Conservation (phyloP, 2,888 invertebrate species). For the Dasypolia templi region DNA sequence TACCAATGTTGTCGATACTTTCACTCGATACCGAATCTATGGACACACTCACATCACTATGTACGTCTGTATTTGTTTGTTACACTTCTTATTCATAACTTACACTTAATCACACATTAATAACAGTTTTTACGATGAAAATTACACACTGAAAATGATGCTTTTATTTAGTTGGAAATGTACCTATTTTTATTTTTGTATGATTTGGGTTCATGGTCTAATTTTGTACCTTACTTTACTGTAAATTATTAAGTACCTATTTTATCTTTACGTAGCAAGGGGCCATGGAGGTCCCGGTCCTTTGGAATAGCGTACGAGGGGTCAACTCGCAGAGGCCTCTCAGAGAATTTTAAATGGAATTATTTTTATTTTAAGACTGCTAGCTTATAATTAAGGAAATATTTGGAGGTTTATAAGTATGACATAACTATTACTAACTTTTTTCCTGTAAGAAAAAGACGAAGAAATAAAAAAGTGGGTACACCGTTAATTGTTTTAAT, state of each 20-base stretch:
- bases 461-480: no score
- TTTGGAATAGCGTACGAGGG: no score
- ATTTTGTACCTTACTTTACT: background rate
- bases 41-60: constrained; percentile 64
- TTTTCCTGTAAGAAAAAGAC: no score
- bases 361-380: no score
- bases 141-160: constrained; percentile 53
- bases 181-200: constrained; percentile 31
- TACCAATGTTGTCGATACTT: constrained; percentile 64
- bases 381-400: no score
- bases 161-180: constrained; percentile 10
- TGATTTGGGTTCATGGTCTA: constrained; percentile 31
- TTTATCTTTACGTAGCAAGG: no score
- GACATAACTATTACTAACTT: background rate
- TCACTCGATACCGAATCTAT: constrained; percentile 51
- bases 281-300: no score
- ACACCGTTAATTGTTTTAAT: no score
- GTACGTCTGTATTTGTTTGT: constrained; percentile 26
- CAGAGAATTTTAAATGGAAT: no score
- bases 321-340: no score
- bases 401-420: no score
- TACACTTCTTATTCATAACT: constrained; percentile 49
- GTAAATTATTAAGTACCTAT: background rate
- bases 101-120: constrained; percentile 43
- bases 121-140: constrained; percentile 32